Conservation (phyloP, 2,113 vertebrate species). For the Nanorana parkeri region DNA sequence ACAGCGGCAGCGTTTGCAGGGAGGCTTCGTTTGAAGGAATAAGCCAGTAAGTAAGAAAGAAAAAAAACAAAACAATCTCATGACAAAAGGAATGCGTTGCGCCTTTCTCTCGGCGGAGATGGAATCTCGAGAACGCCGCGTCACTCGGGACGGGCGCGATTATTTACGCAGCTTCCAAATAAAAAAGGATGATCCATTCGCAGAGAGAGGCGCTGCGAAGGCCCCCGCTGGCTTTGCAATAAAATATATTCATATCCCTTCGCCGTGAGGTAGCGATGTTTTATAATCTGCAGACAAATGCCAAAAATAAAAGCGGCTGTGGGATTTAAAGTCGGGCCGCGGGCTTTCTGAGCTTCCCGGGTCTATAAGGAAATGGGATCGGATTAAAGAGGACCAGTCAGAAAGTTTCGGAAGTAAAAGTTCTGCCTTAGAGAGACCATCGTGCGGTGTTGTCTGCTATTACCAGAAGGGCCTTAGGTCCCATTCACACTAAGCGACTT, state of each 20-base stretch:
- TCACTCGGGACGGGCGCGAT: not conserved
- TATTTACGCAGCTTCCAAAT: conserved; percentile 6
- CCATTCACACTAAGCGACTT: too few species aligned
- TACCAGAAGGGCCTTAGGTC: too few species aligned
- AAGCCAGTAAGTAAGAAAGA: conserved; percentile 80
- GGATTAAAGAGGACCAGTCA: too few species aligned
- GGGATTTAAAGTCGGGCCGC: too few species aligned
- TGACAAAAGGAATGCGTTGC: not conserved
- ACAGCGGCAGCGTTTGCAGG: conserved; percentile 83
- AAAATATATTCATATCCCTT: conserved; percentile 16
- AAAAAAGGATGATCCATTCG: not conserved
- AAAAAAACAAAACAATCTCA: not conserved
- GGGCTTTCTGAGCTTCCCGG: too few species aligned
- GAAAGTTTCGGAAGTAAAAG: too few species aligned
- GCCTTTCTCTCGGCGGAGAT: not conserved
- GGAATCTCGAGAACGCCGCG: not conserved
- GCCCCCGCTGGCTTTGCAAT: not conserved
- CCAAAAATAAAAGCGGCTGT: not conserved
- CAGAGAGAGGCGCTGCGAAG: not conserved
- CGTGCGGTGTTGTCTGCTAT: too few species aligned
- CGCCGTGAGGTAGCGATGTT: not conserved
- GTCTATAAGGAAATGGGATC: too few species aligned
- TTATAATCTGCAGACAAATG: not conserved
- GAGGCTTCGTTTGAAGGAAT: conserved; percentile 95
- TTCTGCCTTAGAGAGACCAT: too few species aligned